Base-by-base conservation (phyloP, 2,113 vertebrate species). In the Takifugu flavidus region DNA sequence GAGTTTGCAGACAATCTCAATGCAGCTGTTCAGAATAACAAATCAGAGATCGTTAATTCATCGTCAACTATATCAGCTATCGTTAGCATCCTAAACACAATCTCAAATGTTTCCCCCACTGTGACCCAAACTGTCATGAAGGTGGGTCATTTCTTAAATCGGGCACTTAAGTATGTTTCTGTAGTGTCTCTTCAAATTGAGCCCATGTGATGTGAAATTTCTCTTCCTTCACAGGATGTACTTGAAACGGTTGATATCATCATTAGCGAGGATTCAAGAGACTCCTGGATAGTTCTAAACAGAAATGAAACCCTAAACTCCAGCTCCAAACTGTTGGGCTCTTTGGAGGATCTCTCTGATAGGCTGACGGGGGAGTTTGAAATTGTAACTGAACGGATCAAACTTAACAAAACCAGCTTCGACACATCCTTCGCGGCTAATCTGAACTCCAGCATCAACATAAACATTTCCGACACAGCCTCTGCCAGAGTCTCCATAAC, bases 331-430 rank as follows among this genome's bases (percentile, higher is more conserved):
- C 70, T 97, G 53, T 53, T 96, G 63, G 70, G 75, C 26, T 89
- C 92, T 0, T 72, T 95, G 57, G 93, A 94, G 68, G 59, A 0
- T 0, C 87, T 95, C 26, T 86, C 91, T 1, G 15, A 68, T 47
- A 0, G 28, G 75, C 58, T 87, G 14, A 6, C 8, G 0, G 75
- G 81, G 0, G 75, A 76, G 0, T 73, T 87, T 58, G 0, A 0
- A 1, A 55, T 90, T 1, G 0, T 0, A 1, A 87, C 78, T 45
- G 0, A 4, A 6, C 47, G 47, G 27, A 87, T 89, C 42, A 56
- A 67, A 12, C 64, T 91, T 0, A 82, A 60, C 13, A 79, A 58
- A 68, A 77, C 55, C 7, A 54, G 0, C 0, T 77, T 88, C 5
- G 28, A 13, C 2, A 28, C 61, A 13, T 56, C 31, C 14, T 88